phyloP scores from a whole-genome alignment of 2,888 invertebrate species.

The Cephus sareptanus region DNA sequence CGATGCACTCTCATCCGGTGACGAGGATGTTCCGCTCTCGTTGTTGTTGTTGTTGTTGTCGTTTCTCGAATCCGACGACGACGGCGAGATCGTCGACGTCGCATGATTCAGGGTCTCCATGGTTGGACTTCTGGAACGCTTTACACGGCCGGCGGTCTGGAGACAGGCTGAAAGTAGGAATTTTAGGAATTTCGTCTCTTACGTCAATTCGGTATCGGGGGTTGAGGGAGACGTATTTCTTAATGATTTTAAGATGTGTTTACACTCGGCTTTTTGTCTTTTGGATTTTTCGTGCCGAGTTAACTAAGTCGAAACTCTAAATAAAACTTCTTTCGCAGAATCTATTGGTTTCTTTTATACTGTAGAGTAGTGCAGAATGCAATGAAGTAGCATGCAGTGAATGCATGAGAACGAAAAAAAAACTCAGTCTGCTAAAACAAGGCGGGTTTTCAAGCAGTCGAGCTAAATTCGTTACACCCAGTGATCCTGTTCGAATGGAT shows the following conservation, averaged over 20 bases:
- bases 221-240: background rate
- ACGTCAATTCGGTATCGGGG: background rate
- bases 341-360: background rate
- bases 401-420: background rate
- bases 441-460: background rate
- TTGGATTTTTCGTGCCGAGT: background rate
- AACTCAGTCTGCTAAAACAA: background rate
- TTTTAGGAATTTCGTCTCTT: background rate
- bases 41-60: conserved; percentile 67
- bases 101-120: conserved; percentile 76
- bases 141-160: conserved; percentile 73
- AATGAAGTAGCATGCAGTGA: background rate
- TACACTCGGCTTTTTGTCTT: background rate
- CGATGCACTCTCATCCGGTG: conserved; percentile 38
- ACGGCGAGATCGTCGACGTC: conserved; percentile 56
- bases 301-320: background rate
- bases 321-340: background rate
- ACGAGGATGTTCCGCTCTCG: conserved; percentile 25
- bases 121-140: conserved; percentile 67
- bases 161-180: conserved; percentile 73
- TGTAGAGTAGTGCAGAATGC: background rate
- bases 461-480: background rate
- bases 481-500: background rate
- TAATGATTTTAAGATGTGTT: background rate
- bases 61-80: conserved; percentile 48